Evolutionary conservation across 2,888 invertebrate species (phyloP).

Genomic region (Leptinotarsa rubiginosa): DNA sequence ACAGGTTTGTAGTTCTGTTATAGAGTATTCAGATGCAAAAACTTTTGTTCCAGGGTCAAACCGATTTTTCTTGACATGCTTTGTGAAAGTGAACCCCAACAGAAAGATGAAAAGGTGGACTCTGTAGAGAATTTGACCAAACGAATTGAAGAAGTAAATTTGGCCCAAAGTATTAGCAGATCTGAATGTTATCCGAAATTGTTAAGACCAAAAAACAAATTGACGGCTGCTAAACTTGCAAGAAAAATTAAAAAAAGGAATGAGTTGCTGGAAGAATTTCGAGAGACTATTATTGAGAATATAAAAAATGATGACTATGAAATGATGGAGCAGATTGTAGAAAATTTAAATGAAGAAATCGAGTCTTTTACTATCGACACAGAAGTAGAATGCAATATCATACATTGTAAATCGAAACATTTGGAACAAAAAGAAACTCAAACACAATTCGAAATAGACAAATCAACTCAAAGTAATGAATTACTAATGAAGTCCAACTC

Average conservation of each 20-base stretch:
- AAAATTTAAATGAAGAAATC: slow-evolving; percentile 46
- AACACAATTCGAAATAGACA: slow-evolving; percentile 9
- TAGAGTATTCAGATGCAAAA: neutral
- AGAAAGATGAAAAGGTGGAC: neutral
- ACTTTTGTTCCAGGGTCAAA: slow-evolving; percentile 2
- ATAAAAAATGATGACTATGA: slow-evolving; percentile 30
- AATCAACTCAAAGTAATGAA: slow-evolving; percentile 1
- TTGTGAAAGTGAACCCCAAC: slow-evolving; percentile 1
- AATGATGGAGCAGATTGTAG: slow-evolving; percentile 44
- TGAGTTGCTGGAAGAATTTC: slow-evolving; percentile 27
- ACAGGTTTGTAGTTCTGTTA: no score
- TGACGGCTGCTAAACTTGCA: slow-evolving; percentile 20
- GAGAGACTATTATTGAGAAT: slow-evolving; percentile 25
- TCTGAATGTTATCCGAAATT: neutral
- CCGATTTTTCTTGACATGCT: neutral
- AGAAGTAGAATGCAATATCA: neutral
- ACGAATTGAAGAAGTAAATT: neutral
- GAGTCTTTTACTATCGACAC: slow-evolving; percentile 34
- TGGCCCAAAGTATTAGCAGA: neutral
- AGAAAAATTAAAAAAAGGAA: slow-evolving; percentile 18
- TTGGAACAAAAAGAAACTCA: slow-evolving; percentile 3
- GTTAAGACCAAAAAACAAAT: slow-evolving; percentile 13
- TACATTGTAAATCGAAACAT: slow-evolving; percentile 5
- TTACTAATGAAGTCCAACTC: neutral
- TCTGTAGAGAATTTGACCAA: neutral